Evolutionary conservation across 2,888 invertebrate genomes (phyloP).

Genomic region (Lasioglossum malachurum): DNA sequence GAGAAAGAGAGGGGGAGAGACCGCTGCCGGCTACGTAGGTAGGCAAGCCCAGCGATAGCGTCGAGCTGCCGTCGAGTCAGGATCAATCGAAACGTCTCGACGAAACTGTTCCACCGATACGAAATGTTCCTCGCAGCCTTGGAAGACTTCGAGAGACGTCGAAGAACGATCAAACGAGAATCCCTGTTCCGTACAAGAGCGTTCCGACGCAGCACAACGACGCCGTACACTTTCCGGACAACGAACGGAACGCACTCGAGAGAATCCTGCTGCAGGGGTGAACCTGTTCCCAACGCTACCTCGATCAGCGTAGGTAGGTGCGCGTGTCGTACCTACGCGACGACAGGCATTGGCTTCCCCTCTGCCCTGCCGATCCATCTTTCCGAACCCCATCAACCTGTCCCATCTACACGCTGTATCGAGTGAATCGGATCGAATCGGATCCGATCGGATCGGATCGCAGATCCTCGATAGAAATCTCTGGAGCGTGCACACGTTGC

Average conservation of each 20-base stretch:
- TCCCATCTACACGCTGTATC: constrained; percentile 59
- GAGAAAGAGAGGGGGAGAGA: not conserved
- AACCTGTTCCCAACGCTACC: constrained; percentile 13
- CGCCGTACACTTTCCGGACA: not conserved
- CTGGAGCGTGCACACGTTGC: constrained; percentile 59
- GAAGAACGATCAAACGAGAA: not conserved
- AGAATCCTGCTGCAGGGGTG: not conserved
- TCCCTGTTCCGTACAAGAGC: not conserved
- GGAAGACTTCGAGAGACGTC: not conserved
- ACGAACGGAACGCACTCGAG: not conserved
- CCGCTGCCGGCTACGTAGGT: constrained; percentile 50
- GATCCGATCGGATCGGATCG: not conserved
- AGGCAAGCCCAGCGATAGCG: constrained; percentile 21
- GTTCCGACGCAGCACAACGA: not conserved
- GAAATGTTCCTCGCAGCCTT: too few species aligned
- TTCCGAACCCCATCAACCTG: constrained; percentile 53
- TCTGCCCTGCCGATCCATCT: constrained; percentile 31
- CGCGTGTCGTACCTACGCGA: constrained; percentile 49
- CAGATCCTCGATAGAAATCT: constrained; percentile 62
- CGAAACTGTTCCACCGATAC: not conserved
- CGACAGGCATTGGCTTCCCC: constrained; percentile 22
- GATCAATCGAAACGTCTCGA: not conserved
- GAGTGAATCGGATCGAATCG: constrained; percentile 56
- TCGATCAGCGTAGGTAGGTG: constrained; percentile 40
- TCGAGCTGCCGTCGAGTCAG: not conserved